Base-by-base conservation (phyloP, 2,113 vertebrate species). In the Trichechus manatus region DNA sequence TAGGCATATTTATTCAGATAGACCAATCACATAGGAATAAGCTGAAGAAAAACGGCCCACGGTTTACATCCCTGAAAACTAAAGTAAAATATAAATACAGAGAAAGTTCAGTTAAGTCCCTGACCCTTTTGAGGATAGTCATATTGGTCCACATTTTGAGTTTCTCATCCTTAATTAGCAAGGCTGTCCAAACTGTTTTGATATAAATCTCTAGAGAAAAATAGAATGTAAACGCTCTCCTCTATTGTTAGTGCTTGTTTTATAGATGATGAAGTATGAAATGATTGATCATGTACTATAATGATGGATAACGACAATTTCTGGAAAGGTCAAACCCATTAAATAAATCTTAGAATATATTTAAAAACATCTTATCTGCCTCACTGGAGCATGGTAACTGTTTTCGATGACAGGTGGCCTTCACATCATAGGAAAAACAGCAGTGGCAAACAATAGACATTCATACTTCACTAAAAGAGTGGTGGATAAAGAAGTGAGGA, bases 321-420 rank as follows among this genome's bases (percentile, higher is more conserved):
- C 97, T 98, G 96, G 93, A 98, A 98, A 98, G 98, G 98, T 99
- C 98, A 98, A 98, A 97, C 98, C 98, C 98, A 98, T 98, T 98
- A 98, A 98, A 97, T 98, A 98, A 98, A 98, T 98, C 98, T 93
- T 96, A 95, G 97, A 98, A 97, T 97, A 97, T 92, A 93, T 94
- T 97, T 96, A 63, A 96, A 70, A 96, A 91, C 92, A 96, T 93
- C 66, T 17, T 93, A 79, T 97, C 90, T 97, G 86, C 93, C 97
- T 97, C 94, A 66, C 82, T 96, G 91, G 77, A 89, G 88, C 96
- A 93, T 79, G 92, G 97, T 86, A 95, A 95, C 91, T 96, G 95
- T 97, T 97, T 97, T 95, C 97, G 97, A 42, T 97, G 97, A 97
- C 97, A 96, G 96, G 96, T 94, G 97, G 97, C 97, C 97, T 97